Percentiles rank a stretch among this genome's conserved stretches.
Evolutionary conservation across 2,888 invertebrate genomes (phyloP).

Genomic region (Hermaeophaga mercurialis): DNA sequence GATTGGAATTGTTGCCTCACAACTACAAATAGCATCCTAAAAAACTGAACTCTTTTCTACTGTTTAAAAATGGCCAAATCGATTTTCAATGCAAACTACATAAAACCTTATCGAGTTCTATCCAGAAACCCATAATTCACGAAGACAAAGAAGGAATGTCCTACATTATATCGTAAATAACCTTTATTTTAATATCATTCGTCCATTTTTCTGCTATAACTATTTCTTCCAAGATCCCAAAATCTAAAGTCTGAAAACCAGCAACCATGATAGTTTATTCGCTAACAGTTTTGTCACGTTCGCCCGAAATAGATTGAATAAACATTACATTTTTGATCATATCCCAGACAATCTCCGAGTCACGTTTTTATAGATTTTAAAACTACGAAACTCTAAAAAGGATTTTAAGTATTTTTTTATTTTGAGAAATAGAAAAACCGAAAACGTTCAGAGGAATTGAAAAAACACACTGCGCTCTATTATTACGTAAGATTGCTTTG

Average conservation of each 20-base stretch:
- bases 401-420: no score
- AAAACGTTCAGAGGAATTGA: no score
- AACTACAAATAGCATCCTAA: neutral
- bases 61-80: slow-evolving; percentile 2
- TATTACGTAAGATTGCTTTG: no score
- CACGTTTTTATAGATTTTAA: slow-evolving; percentile 5
- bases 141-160: slow-evolving; percentile 16
- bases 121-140: slow-evolving; percentile 13
- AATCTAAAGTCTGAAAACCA: neutral
- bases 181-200: slow-evolving; percentile 23
- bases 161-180: slow-evolving; percentile 16
- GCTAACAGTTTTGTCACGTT: slow-evolving; percentile 14
- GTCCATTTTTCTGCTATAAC: slow-evolving; percentile 8
- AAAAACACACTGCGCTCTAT: no score
- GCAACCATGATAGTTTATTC: slow-evolving; percentile 9
- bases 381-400: no score
- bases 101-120: slow-evolving; percentile 8
- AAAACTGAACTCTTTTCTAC: neutral
- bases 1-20: neutral
- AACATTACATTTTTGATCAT: slow-evolving; percentile 17
- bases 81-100: slow-evolving; percentile 15
- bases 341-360: slow-evolving; percentile 5
- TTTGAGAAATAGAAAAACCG: no score
- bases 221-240: neutral
- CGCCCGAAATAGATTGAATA: slow-evolving; percentile 10